Base-by-base conservation (phyloP, 2,888 invertebrate species). In the Lasioglossum marginatum region DNA sequence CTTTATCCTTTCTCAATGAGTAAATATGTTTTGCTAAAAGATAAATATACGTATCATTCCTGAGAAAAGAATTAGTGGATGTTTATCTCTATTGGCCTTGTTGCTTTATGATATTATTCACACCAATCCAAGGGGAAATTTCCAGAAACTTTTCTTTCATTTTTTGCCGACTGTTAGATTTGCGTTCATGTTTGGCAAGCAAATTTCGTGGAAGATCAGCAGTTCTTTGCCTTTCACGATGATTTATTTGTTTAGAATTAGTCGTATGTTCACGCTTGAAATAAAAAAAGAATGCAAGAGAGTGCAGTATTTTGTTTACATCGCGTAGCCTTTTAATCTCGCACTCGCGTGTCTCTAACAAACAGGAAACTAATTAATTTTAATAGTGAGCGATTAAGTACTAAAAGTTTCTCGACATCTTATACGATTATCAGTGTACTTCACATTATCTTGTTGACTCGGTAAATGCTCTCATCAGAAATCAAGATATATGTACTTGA, bases 1-100 rank as follows among this genome's bases (percentile, higher is more conserved):
- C 83, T 66, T 83, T 66, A 83, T 77, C 43, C 34, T 72, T 68
- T 14, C 40, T 34, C 60, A 14, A 43, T 4, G 14, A 34, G n/a
- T 10, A 73, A 81, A 75, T 84, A 78, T 76, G 63, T 74, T 79
- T 66, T 40, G 23, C 37, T 12, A 37, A 68, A 37, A 68, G 37
- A 68, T 37, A 68, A 68, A 37, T 8, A 8, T 34, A 37, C 34
- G 19, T 66, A 31, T 66, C 63, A 1, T 66, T 66, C 19, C 34
- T 34, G 34, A 66, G 34, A 66, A 66, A 34, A 66, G 63, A 66
- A 5, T 66, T 66, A 31, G 19, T 34, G 2, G 16, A 34, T 34
- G 6, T 34, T 66, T 66, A 66, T 66, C 75, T 73, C 19, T 10
- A 27, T 14, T 3, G 23, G 34, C 16, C 45, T 63, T n/a, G 82